These are phyloP conservation scores for Conops quadrifasciatus DNA, from an alignment of 2,888 invertebrate species.

Conservation along the genomic window DNA sequence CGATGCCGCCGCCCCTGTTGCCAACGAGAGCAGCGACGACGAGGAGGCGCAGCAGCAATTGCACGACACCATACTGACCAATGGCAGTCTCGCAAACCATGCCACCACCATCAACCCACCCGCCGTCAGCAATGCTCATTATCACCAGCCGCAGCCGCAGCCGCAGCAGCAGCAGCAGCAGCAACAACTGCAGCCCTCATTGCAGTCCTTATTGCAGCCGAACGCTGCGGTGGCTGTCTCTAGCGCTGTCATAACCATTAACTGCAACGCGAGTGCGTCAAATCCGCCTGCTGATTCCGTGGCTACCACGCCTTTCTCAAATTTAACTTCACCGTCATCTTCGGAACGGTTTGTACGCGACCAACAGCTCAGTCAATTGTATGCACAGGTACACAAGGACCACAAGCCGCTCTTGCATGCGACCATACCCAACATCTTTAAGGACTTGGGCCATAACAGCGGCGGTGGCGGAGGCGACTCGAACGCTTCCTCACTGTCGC, in stretches of 20 bases:
- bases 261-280: conserved; percentile 52
- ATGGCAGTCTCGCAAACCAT: conserved; percentile 33
- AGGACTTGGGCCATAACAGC: conserved; percentile 41
- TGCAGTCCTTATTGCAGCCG: conserved; percentile 33
- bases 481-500: conserved; percentile 50
- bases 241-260: conserved; percentile 59
- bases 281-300: conserved; percentile 42
- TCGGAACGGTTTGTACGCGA: conserved; percentile 50
- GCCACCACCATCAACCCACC: conserved; percentile 39
- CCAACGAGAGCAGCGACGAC: conserved; percentile 69
- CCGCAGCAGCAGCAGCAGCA: conserved; percentile 34
- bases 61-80: conserved; percentile 30
- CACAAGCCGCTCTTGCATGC: conserved; percentile 54
- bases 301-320: conserved; percentile 17
- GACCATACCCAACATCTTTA: conserved; percentile 61
- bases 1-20: conserved; percentile 51
- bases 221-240: conserved; percentile 49
- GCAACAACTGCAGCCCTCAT: conserved; percentile 13
- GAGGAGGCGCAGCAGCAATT: conserved; percentile 43
- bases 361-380: conserved; percentile 65
- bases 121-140: conserved; percentile 42
- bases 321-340: conserved; percentile 35
- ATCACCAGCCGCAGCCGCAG: conserved; percentile 36
- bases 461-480: neutral
- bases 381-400: conserved; percentile 69